Conservation (phyloP, 2,797 vertebrate species). For the Lagocephalus sceleratus region DNA sequence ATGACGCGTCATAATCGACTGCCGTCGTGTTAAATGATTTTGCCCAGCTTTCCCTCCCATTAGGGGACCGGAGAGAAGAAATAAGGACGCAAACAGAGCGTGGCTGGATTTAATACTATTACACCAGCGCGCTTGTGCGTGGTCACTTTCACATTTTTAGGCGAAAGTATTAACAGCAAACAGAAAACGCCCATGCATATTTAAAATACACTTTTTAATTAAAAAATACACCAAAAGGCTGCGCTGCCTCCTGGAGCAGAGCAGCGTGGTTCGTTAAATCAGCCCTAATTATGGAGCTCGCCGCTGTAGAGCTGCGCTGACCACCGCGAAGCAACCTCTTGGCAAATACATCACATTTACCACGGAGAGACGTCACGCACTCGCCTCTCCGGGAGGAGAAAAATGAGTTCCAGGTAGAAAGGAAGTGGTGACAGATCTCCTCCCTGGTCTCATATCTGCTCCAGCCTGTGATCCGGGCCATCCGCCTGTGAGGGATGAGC, state of each 20-base stretch:
- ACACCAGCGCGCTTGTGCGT: conserved; percentile 1
- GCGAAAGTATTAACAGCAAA: background rate
- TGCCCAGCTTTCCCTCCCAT: conserved; percentile 25
- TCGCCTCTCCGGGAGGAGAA: conserved; percentile 44
- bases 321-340: conserved; percentile 42
- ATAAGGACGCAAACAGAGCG: conserved; percentile 24
- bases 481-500: conserved; percentile 57
- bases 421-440: conserved; percentile 60
- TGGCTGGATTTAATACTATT: conserved; percentile 26
- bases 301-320: conserved; percentile 36
- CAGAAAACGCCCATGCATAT: background rate
- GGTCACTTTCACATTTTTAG: background rate
- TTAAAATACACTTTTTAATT: too few relatives aligned
- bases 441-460: conserved; percentile 61
- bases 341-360: conserved; percentile 67
- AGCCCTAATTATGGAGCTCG: conserved; percentile 51
- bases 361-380: conserved; percentile 44
- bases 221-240: background rate
- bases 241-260: background rate
- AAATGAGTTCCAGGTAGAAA: conserved; percentile 58
- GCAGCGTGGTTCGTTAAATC: conserved; percentile 38
- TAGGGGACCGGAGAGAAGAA: conserved; percentile 17
- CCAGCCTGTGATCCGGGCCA: conserved; percentile 58
- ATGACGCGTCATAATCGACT: conserved; percentile 35
- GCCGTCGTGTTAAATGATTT: conserved; percentile 55